Conservation (phyloP, 1,140 invertebrate genomes). For the Leptopilina clavipes region DNA sequence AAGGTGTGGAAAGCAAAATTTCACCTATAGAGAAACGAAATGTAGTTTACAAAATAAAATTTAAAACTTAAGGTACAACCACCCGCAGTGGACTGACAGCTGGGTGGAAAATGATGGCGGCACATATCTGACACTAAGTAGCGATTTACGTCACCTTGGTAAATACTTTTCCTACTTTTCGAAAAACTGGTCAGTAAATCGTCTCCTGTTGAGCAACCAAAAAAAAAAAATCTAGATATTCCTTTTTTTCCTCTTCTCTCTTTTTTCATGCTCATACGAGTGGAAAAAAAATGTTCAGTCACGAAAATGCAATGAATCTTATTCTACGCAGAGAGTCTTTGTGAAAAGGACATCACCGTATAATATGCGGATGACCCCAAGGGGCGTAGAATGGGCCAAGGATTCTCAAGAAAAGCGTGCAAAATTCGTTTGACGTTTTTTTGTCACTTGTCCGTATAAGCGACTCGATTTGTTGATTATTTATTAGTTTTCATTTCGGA, state of each 20-base stretch:
- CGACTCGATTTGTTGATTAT: constrained; percentile 10
- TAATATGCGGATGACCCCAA: constrained; percentile 5
- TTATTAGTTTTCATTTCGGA: constrained; percentile 4
- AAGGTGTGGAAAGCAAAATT: background rate
- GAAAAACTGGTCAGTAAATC: background rate
- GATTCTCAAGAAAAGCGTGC: constrained; percentile 13
- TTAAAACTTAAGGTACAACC: constrained; percentile 34
- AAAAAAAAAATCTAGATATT: constrained; percentile 38
- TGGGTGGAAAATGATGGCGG: constrained; percentile 54
- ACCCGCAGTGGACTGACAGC: constrained; percentile 55
- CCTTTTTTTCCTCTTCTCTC: too few species aligned
- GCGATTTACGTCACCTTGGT: constrained; percentile 60
- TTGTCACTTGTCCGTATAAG: background rate
- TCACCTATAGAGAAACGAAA: constrained; percentile 37
- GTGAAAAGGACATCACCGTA: background rate
- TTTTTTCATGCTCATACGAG: constrained; percentile 25
- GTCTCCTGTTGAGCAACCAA: constrained; percentile 7
- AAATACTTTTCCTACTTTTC: constrained; percentile 1
- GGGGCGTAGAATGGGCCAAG: constrained; percentile 4
- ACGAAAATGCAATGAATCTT: constrained; percentile 8
- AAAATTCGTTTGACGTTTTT: constrained; percentile 9
- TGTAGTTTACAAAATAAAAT: constrained; percentile 44
- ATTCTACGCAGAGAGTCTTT: background rate
- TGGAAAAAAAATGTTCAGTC: constrained; percentile 37
- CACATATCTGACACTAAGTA: constrained; percentile 55